Evolutionary conservation across 2,797 vertebrate species (phyloP).

Genomic region (Vespertilio murinus): DNA sequence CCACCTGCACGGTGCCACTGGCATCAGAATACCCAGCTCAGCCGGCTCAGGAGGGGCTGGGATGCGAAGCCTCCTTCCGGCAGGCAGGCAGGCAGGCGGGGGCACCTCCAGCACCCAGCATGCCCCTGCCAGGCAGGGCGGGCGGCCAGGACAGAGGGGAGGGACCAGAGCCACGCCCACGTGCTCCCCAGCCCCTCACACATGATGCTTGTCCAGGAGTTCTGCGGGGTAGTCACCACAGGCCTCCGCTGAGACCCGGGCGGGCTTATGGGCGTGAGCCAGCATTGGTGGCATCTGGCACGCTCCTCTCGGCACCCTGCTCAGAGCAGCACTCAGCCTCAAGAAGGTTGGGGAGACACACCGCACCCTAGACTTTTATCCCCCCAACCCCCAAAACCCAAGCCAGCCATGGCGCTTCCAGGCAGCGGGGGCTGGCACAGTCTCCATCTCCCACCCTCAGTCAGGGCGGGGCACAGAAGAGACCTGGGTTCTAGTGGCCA

Average conservation of each 20-base stretch:
- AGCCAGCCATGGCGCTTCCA: background rate
- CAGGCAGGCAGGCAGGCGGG: no score
- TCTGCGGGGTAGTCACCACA: fast-evolving
- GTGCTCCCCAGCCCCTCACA: background rate
- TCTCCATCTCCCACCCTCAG: background rate
- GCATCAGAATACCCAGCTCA: background rate
- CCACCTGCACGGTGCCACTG: no score
- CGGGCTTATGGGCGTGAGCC: background rate
- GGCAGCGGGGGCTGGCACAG: background rate
- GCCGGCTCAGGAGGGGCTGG: background rate
- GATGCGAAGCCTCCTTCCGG: background rate
- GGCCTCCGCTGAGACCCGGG: background rate
- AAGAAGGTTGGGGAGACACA: background rate
- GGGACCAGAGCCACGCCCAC: background rate
- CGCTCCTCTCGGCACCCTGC: background rate
- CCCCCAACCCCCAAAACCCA: background rate
- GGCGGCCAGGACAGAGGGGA: background rate
- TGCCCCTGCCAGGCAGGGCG: background rate
- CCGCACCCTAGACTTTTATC: background rate
- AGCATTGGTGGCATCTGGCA: fast-evolving
- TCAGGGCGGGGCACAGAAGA: background rate
- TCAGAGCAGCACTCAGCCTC: background rate
- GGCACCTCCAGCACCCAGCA: no score
- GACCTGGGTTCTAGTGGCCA: background rate
- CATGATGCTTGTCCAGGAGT: fast-evolving